phyloP scores from a whole-genome alignment of 2,797 vertebrate species.

The Phataginus tricuspis region DNA sequence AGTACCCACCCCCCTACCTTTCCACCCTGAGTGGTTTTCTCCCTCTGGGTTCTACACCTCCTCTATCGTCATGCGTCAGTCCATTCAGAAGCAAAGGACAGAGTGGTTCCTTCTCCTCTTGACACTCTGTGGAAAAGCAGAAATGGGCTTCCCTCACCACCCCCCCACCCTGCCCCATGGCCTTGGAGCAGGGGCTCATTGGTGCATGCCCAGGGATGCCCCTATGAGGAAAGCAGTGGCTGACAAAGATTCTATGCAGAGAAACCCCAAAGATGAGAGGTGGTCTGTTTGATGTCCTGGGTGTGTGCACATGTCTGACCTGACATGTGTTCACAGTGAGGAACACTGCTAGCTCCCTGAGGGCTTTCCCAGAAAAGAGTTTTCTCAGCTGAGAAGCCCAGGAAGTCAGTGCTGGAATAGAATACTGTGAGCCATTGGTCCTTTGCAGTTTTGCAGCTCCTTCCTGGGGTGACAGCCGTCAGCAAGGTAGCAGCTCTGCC shows the following conservation, averaged over 20 bases:
- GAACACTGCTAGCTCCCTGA: neutral
- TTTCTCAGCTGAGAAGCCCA: neutral
- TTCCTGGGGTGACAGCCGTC: neutral
- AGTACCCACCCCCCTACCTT: too few relatives aligned
- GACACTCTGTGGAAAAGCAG: neutral
- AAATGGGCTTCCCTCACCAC: neutral
- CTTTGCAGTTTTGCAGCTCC: neutral
- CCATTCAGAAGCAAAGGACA: neutral
- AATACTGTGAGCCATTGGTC: too few relatives aligned
- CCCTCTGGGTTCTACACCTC: accelerated
- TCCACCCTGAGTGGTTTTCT: accelerated
- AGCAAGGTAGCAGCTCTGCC: neutral
- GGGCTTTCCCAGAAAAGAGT: neutral
- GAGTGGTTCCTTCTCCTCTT: neutral
- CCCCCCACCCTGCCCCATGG: accelerated
- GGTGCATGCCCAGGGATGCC: too few relatives aligned
- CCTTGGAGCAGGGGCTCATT: neutral
- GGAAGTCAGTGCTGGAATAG: neutral
- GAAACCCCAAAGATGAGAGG: neutral
- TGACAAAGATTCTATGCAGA: accelerated
- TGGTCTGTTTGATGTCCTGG: too few relatives aligned
- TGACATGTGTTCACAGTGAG: neutral
- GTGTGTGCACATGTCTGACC: neutral
- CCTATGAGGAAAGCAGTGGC: neutral
- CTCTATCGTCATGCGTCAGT: neutral